These are phyloP conservation scores for Cephonodes hylas DNA, from an alignment of 2,888 invertebrate genomes.

Conservation along the genomic window DNA sequence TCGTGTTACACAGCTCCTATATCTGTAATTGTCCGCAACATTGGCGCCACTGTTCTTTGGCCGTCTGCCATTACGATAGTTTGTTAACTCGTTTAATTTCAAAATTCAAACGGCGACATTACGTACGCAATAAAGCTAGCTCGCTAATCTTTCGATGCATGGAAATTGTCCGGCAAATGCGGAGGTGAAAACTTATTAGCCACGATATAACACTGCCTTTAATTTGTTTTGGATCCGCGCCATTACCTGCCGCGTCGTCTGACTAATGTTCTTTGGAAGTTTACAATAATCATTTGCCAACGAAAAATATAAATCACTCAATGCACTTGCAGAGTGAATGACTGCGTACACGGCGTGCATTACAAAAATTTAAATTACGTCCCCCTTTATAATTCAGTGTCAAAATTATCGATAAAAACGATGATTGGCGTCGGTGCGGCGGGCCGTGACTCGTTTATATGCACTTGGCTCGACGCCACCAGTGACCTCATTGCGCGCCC, in stretches of 20 bases:
- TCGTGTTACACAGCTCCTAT: slow-evolving; percentile 60
- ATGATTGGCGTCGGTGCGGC: slow-evolving; percentile 27
- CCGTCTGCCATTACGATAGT: slow-evolving; percentile 64
- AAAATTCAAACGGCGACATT: slow-evolving; percentile 49
- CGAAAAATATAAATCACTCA: slow-evolving; percentile 19
- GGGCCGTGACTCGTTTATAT: slow-evolving; percentile 49
- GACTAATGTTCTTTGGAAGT: slow-evolving; percentile 38
- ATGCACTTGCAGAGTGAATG: slow-evolving; percentile 18
- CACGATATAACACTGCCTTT: slow-evolving; percentile 27
- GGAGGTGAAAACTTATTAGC: slow-evolving; percentile 39
- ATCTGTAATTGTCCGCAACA: slow-evolving; percentile 64
- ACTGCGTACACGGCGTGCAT: slow-evolving; percentile 19
- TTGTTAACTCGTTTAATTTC: slow-evolving; percentile 56
- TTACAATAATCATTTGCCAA: slow-evolving; percentile 16
- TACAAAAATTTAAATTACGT: slow-evolving; percentile 29
- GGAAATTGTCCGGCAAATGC: slow-evolving; percentile 37
- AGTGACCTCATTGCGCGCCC: slow-evolving; percentile 70
- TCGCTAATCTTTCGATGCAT: slow-evolving; percentile 40
- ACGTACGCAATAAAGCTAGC: slow-evolving; percentile 45
- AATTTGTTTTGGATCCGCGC: slow-evolving; percentile 48
- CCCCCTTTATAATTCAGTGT: slow-evolving; percentile 31
- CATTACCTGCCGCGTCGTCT: slow-evolving; percentile 37
- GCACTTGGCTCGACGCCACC: slow-evolving; percentile 73
- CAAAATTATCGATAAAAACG: slow-evolving; percentile 46
- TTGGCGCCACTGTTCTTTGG: slow-evolving; percentile 70